Conservation (phyloP, 2,113 vertebrate genomes). For the Myiozetetes cayanensis region DNA sequence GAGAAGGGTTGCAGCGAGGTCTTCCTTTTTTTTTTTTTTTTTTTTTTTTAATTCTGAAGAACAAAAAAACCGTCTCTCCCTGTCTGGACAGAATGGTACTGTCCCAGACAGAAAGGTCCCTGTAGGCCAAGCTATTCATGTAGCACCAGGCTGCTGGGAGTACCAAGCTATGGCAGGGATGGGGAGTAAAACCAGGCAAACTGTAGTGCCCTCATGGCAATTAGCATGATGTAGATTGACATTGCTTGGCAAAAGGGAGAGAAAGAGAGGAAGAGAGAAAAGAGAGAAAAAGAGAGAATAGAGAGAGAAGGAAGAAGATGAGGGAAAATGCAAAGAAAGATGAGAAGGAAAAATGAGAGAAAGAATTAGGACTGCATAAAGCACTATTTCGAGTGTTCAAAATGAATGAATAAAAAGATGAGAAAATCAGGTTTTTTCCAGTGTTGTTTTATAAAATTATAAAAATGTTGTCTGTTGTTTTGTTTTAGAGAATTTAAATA, state of each 20-base stretch:
- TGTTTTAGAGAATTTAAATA: background rate
- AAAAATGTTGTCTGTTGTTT: background rate
- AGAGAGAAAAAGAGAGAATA: background rate
- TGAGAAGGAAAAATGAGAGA: background rate
- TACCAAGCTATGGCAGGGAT: background rate
- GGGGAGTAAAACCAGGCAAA: background rate
- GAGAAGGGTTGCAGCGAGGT: background rate
- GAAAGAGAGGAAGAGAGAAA: background rate
- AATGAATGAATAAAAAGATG: background rate
- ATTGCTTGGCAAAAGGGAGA: background rate
- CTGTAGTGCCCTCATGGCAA: background rate
- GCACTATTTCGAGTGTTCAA: background rate
- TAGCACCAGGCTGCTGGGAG: slow-evolving; percentile 21
- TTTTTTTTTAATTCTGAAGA: background rate
- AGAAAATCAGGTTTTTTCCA: background rate
- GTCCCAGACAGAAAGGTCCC: slow-evolving; percentile 75
- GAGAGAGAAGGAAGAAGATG: too few relatives aligned
- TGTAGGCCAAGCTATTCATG: slow-evolving; percentile 59
- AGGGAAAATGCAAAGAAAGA: background rate
- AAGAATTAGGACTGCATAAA: background rate
- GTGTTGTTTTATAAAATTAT: background rate
- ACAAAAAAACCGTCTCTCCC: slow-evolving; percentile 64
- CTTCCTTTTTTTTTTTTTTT: background rate
- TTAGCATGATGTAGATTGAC: background rate
- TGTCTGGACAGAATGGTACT: slow-evolving; percentile 77